Evolutionary conservation across 2,888 invertebrate genomes (phyloP), one percentile per base, ranked within the genome.

Genomic region (Arctia plantaginis): DNA sequence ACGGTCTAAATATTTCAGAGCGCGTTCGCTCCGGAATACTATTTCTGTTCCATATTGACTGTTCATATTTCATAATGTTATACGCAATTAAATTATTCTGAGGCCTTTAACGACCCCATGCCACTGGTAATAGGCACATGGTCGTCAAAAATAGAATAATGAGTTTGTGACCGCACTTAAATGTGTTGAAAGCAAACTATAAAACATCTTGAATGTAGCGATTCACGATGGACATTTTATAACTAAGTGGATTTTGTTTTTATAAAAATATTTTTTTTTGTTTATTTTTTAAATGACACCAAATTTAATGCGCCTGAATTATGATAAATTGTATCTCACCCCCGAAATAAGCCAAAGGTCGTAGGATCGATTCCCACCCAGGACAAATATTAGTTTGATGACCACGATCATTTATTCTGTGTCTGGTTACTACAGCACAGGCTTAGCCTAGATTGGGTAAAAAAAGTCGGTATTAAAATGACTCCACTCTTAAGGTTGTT

Each of bases 21-120:
- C 71, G 71, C 68, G 72, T 75, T 79, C 73, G 75, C 79, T 77
- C 81, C 72, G 79, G 72, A 69, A 78, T 72, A 79, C 85, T 87
- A 88, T 88, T 87, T 82, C 78, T 80, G 84, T 82, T 76, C 67
- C 77, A 79, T 82, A 85, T 86, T 80, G 82, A 79, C 82, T 80
- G 77, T 81, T 79, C 75, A 80, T 79, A 85, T 80, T 81, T 85
- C 77, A 85, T 81, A 78, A 82, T 78, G 80, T 79, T 79, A 76
- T 80, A 77, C 39, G 75, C 74, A 77, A 76, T 77, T 84, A 77
- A 83, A 82, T 83, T 83, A 84, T 85, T 85, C 75, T 75, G 75
- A 80, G 77, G 76, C 76, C 67, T 81, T 78, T 79, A 79, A 70
- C 74, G 76, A 79, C 72, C 71, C 64, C 64, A 64, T 73, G 74